Conservation (phyloP, 2,797 vertebrate genomes). For the Diglossa cyanea region DNA sequence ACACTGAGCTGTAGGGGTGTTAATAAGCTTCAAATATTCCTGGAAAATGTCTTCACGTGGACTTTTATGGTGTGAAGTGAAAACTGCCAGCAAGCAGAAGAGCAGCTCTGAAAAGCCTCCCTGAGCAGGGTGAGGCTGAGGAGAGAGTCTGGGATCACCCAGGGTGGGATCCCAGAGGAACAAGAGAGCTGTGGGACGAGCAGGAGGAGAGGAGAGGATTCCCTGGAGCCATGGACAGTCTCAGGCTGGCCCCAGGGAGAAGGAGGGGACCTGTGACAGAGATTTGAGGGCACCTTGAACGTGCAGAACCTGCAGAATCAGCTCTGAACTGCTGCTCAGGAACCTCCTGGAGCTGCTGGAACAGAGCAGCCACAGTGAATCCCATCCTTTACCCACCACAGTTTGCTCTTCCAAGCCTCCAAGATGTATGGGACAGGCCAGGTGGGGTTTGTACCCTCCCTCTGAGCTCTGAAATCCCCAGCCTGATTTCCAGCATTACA, state of each 20-base stretch:
- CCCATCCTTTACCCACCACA: neutral
- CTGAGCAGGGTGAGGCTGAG: neutral
- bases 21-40: neutral
- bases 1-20: neutral
- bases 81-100: neutral
- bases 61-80: neutral
- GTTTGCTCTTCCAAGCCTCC: neutral
- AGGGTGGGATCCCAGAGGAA: neutral
- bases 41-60: fast-evolving
- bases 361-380: neutral
- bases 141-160: neutral
- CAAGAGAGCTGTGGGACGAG: neutral
- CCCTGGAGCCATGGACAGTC: neutral
- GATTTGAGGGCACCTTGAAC: fast-evolving
- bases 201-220: neutral
- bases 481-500: neutral
- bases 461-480: neutral
- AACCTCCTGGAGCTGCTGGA: neutral
- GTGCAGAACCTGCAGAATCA: neutral
- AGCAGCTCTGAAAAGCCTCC: neutral
- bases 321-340: neutral
- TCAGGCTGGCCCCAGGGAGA: fast-evolving
- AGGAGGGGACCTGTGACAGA: neutral
- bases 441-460: neutral
- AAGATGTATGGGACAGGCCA: neutral